Base-by-base conservation (phyloP, 2,797 vertebrate species). In the Cirrhinus mrigala region DNA sequence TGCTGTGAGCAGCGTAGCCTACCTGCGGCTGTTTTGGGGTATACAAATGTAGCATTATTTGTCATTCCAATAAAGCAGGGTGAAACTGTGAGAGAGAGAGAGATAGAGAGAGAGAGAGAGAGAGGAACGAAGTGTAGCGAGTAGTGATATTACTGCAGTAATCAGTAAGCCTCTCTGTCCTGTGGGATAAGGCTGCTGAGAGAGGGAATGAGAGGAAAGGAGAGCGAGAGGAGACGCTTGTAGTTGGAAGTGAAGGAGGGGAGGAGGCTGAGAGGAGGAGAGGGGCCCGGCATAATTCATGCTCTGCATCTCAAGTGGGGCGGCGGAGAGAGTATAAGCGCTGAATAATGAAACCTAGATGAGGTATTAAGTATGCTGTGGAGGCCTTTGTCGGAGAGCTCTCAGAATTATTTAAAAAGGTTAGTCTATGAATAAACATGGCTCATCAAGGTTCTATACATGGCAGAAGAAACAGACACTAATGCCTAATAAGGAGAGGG, bases 401-500 rank as follows among this genome's bases (percentile, higher is more conserved):
- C 96, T 97, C 96, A 94, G 96, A 98, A 98, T 98, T 98, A 98
- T 98, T 98, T 97, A 97, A 97, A 98, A 98, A 98, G 97, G 97
- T 98, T 98, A 97, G 95, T 94, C 96, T 97, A 99, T 99, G 97
- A 99, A 99, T 99, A 99, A 98, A 98, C 97, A 98, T 98, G 94
- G 93, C 96, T 97, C 96, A 98, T 98, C 97, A 97, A 97, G 96
- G 96, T 96, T 95, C 95, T 96, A 97, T 96, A 96, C 93, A 94
- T 93, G 90, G 94, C 93, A 96, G 95, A 96, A 96, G 95, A 96
- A 94, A 93, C 95, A 95, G 95, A 97, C 95, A 92, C 95, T 97
- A 97, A 97, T 97, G 96, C 98, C 98, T 98, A 98, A 98, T 98
- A 97, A 97, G 97, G 95, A 40, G 93, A 95, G 93, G 95, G 94